phyloP scores from a whole-genome alignment of 2,888 invertebrate genomes.

The Adelognathus sp. region DNA sequence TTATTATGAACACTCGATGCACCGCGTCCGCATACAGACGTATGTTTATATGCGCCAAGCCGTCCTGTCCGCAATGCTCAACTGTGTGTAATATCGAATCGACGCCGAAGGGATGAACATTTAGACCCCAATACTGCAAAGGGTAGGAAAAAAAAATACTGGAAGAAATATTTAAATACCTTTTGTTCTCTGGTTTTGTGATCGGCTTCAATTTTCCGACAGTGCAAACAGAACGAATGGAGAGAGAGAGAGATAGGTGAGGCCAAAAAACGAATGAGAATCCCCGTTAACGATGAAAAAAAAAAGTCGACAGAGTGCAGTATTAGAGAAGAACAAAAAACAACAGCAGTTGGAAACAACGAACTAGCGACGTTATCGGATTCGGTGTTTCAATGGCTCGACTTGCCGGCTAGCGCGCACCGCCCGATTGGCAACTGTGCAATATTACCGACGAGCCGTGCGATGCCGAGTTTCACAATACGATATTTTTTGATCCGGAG shows the following conservation, averaged over 20 bases:
- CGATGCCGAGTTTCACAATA: background rate
- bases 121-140: background rate
- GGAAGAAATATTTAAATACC: background rate
- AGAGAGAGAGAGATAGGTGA: conserved; percentile 56
- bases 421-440: background rate
- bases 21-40: conserved; percentile 28
- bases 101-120: background rate
- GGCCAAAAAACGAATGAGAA: conserved; percentile 41
- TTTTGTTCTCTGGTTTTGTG: background rate
- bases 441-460: background rate
- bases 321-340: background rate
- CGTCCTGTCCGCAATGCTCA: conserved; percentile 60
- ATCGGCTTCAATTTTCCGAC: background rate
- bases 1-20: conserved; percentile 53
- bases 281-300: conserved; percentile 43
- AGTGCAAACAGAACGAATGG: conserved; percentile 15
- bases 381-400: background rate
- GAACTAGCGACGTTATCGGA: background rate
- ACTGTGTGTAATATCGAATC: conserved; percentile 57
- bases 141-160: background rate
- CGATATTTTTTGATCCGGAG: background rate
- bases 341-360: background rate
- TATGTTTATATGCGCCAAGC: conserved; percentile 40
- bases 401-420: background rate
- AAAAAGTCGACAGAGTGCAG: conserved; percentile 27